A percentile compares a stretch with the other conserved stretches of the same genome.
Evolutionary conservation across 2,888 invertebrate species (phyloP).

Genomic region (Tetropium fuscum): DNA sequence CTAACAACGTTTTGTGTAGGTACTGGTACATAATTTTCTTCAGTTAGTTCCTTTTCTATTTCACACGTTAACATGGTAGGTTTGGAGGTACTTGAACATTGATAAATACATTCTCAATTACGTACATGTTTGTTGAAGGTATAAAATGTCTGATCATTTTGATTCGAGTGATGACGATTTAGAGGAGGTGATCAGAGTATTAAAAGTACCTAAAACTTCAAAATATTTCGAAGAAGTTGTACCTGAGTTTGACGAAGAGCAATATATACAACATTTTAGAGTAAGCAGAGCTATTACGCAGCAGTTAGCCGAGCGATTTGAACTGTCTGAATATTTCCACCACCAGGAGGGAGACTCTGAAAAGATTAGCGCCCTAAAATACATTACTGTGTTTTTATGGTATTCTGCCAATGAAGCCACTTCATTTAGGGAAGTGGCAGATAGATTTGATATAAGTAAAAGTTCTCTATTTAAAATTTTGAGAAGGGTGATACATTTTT

Average conservation of each 20-base stretch:
- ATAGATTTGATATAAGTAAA: constrained; percentile 26
- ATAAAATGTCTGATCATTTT: not conserved
- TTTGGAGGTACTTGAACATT: too few species aligned
- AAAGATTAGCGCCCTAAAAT: constrained; percentile 4
- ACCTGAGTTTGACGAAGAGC: constrained; percentile 7
- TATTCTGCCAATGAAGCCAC: constrained; percentile 29
- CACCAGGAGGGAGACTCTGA: constrained; percentile 2
- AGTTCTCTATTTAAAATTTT: constrained; percentile 23
- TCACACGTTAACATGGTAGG: too few species aligned
- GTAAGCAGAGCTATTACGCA: constrained; percentile 12
- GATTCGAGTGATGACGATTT: not conserved
- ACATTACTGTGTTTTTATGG: constrained; percentile 27
- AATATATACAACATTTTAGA: constrained; percentile 28
- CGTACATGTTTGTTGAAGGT: too few species aligned
- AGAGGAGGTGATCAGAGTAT: not conserved
- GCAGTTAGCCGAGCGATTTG: constrained; percentile 14
- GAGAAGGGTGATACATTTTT: constrained; percentile 20
- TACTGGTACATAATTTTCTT: too few species aligned
- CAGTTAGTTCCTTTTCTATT: too few species aligned
- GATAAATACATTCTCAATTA: too few species aligned
- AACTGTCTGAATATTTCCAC: constrained; percentile 7
- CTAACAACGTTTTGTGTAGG: too few species aligned
- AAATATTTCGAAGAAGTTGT: not conserved
- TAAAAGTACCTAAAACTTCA: not conserved
- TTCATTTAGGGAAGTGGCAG: constrained; percentile 26